A percentile compares a stretch with the other conserved stretches of the same genome.
Conservation (phyloP, 1,140 invertebrate genomes). For the Thaumetopoea pityocampa region DNA sequence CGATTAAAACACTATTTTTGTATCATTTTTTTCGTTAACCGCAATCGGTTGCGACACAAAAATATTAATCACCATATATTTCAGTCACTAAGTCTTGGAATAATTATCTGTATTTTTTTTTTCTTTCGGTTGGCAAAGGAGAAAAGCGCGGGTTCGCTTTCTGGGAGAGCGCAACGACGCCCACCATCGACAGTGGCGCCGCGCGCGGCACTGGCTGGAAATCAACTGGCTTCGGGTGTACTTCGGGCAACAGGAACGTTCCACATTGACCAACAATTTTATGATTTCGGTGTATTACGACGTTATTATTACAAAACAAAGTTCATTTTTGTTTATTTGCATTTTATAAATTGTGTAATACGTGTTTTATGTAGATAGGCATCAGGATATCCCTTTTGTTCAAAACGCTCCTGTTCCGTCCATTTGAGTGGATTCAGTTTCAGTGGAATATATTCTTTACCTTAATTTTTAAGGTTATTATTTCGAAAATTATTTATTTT, state of each 20-base stretch:
- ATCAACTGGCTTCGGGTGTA: slow-evolving; percentile 32
- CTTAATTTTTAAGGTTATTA: slow-evolving; percentile 35
- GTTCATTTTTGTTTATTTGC: slow-evolving; percentile 21
- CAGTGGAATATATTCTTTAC: slow-evolving; percentile 50
- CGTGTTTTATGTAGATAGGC: slow-evolving; percentile 33
- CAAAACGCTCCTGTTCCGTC: slow-evolving; percentile 46
- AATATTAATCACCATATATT: slow-evolving; percentile 10
- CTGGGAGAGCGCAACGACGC: slow-evolving; percentile 55
- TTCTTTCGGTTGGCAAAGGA: slow-evolving; percentile 20
- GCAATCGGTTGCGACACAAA: slow-evolving; percentile 18
- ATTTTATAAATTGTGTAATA: slow-evolving; percentile 7
- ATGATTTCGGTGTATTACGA: slow-evolving; percentile 7
- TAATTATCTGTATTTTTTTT: slow-evolving; percentile 23
- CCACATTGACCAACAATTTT: slow-evolving; percentile 28
- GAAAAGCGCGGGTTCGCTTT: slow-evolving; percentile 34
- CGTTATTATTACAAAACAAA: slow-evolving; percentile 29
- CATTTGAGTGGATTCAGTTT: slow-evolving; percentile 48
- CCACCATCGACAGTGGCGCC: slow-evolving; percentile 63
- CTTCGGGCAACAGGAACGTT: slow-evolving; percentile 41
- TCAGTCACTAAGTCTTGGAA: slow-evolving; percentile 6
- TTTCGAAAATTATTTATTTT: too few species aligned
- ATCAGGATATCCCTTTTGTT: slow-evolving; percentile 67
- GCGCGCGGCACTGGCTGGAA: slow-evolving; percentile 64
- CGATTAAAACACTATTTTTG: slow-evolving; percentile 56
- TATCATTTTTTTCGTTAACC: slow-evolving; percentile 42